Base-by-base conservation (phyloP, 2,888 invertebrate genomes). In the Papilio protenor region DNA sequence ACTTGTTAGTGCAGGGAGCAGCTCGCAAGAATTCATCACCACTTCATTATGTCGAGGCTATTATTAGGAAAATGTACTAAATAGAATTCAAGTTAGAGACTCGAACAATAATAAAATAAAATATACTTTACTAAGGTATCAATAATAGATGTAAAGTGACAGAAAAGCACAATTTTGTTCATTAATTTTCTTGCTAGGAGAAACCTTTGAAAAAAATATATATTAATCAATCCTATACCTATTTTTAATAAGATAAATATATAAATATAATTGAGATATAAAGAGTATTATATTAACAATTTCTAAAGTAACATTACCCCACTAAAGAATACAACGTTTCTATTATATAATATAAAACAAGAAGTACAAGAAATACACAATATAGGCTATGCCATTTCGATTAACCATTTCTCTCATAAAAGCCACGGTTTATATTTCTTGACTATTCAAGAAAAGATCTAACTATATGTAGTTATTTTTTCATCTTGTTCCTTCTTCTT, bases 351-450 rank as follows among this genome's bases (percentile, higher is more conserved):
- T n/a, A n/a, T 27, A 27, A 57, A 57, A 45, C 40, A 73, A 40
- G 49, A 27, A 72, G n/a, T 57, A 73, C 33, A 57, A 55, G 27
- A 27, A 27, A 27, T 73, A 73, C 16, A 57, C 57, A 73, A 57
- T 57, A 52, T 40, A 73, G 27, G 23, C 12, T 27, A 57, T 40
- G 57, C 57, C 73, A 73, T 18, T 45, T 40, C 55, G 45, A 21
- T 73, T 73, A 73, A 40, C 55, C 40, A 57, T 73, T 73, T 73
- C 57, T 57, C 57, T 73, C 12, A 57, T 57, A 57, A 57, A 73
- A 27, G 10, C 57, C 52, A n/a, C 40, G 21, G 59, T 27, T 73
- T 57, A 33, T 33, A 33, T 72, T 55, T 72, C 73, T 73, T 73
- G 73, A 73, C 59, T 2, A 27, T 27, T 1, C 27, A n/a, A n/a